Evolutionary conservation across 2,113 vertebrate genomes (phyloP), one percentile per base, ranked within the genome.

Genomic region (Hepsetus odoe): DNA sequence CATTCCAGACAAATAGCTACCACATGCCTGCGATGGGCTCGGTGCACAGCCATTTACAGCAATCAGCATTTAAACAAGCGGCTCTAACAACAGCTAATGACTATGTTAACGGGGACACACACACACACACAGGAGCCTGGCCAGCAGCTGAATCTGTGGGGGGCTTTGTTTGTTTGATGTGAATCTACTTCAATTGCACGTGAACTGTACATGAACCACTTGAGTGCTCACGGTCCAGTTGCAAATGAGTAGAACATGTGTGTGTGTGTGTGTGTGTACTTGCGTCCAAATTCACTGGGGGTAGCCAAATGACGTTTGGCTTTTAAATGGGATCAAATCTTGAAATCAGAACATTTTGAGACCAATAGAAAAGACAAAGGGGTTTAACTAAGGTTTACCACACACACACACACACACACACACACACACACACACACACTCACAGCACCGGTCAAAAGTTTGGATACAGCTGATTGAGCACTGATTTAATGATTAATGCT

Each of bases 1-100:
- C 93, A 95, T 94, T 93, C 92, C 94, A 88, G 88, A 89, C 89
- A 98, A 98, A 98, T 98, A 94, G 96, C 94, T 98, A 96, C 95
- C 96, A 98, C 95, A 98, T 98, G 96, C 93, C 85, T 86, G 58
- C 83, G 83, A 80, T 71, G 67, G 86, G 88, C 92, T 93, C 90
- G 56, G 35, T 71, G 40, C 73, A 76, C 74, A 80, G 49, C 94
- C 92, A 95, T 96, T 96, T 95, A 91, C 94, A 95, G 89, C 96
- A 98, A 96, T 98, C 95, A 97, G 94, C 91, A 95, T 92, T 80
- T 94, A 95, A 96, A 96, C 94, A 95, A 92, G 93, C 93, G 92
- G 90, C 86, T 89, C 91, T 93, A 89, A 95, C 93, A 91, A 91
- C 91, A 89, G 85, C 92, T 96, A 94, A 95, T 95, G 93, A 91